Base-by-base conservation (phyloP, 2,888 invertebrate species). In the Polylopha cassiicola region DNA sequence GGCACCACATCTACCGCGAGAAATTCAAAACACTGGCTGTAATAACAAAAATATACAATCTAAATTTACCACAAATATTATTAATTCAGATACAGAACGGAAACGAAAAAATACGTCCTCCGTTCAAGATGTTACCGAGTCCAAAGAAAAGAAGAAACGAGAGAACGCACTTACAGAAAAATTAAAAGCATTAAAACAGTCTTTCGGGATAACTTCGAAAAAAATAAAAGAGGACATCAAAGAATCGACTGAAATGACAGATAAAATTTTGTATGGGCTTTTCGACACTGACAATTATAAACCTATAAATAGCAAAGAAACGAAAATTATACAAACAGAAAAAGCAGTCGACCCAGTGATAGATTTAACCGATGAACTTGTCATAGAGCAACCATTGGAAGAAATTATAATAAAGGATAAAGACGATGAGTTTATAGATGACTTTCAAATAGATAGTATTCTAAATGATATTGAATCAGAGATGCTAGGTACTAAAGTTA, bases 131-230 rank as follows among this genome's bases (percentile, higher is more conserved):
- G 53, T 63, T 30, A 43, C 57, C 18, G 64, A 68, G 16, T 63
- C 60, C 0, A 76, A 69, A 46, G 78, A 81, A 58, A 84, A 84
- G 46, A 78, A 65, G 39, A 82, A 73, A 61, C 61, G 76, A 5
- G 70, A 75, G 5, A 65, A 46, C 46, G 53, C 57, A 46, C 18
- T 79, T 7, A 51, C 80, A 27, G 59, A 76, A 32, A 71, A 73
- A 41, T 61, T 78, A 27, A 70, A 66, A 37, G 43, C 45, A 5
- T 54, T 81, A 1, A 78, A 72, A 48, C 61, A 77, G 11, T 68
- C 73, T 0, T 72, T 78, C 47, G 58, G 55, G 20, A 55, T 51
- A 44, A 52, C 68, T 4, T 60, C 71, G 5, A 72, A 65, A 39
- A 51, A 62, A 43, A 10, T 68, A 1, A 69, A 56, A 39, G 38